A percentile compares a stretch with the other conserved stretches of the same genome.
Conservation (phyloP, 2,113 vertebrate genomes). For the Poicephalus gulielmi region DNA sequence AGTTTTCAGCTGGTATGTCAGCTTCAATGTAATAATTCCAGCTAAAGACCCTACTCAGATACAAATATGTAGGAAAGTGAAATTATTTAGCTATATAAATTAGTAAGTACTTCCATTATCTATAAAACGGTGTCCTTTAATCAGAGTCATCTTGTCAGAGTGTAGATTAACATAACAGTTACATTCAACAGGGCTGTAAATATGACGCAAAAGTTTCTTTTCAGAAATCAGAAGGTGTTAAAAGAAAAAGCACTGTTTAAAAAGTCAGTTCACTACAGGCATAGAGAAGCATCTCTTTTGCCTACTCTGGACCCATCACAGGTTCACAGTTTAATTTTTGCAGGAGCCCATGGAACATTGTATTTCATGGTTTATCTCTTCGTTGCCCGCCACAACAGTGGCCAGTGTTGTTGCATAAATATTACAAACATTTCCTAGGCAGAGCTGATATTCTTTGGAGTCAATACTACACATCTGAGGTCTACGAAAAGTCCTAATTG, state of each 20-base stretch:
- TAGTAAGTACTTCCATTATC: not conserved
- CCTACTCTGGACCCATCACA: not conserved
- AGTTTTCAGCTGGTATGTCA: not conserved
- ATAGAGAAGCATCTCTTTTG: not conserved
- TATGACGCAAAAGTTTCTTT: not conserved
- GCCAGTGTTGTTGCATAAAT: not conserved
- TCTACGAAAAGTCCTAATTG: not conserved
- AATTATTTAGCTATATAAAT: not conserved
- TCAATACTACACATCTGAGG: not conserved
- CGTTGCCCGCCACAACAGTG: not conserved
- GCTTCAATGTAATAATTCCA: not conserved
- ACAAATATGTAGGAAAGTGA: not conserved
- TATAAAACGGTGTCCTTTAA: not conserved
- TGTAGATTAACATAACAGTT: not conserved
- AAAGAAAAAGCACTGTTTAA: not conserved
- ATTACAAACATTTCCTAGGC: conserved; percentile 22
- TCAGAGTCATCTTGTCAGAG: not conserved
- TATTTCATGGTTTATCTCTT: conserved; percentile 20
- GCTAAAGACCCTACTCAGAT: not conserved
- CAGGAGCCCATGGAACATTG: not conserved
- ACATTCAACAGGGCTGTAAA: not conserved
- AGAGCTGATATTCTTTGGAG: not conserved
- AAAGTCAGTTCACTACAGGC: not conserved
- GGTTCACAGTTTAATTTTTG: not conserved
- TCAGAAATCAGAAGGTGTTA: not conserved